Conservation (phyloP, 2,113 vertebrate genomes). For the Entelurus aequoreus region DNA sequence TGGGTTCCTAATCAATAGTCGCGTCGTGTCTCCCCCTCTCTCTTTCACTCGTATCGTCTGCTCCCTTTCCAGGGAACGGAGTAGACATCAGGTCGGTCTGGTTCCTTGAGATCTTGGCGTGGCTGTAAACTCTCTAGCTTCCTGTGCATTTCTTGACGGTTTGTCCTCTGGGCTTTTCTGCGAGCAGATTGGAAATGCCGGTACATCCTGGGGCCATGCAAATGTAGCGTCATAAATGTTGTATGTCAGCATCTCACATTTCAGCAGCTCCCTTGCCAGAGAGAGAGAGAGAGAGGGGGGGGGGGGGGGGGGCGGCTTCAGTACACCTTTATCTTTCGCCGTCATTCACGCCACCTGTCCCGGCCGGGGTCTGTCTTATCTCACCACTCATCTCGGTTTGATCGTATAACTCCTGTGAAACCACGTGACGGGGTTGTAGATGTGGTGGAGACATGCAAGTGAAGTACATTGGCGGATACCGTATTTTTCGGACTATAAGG, state of each 20-base stretch:
- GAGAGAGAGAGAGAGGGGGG: too few relatives aligned
- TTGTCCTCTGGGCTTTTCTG: slow-evolving; percentile 13
- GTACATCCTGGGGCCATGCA: slow-evolving; percentile 38
- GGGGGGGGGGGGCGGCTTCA: neutral
- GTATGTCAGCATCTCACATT: neutral
- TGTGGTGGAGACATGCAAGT: neutral
- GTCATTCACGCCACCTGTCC: slow-evolving; percentile 2
- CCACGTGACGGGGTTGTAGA: neutral
- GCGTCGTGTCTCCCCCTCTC: neutral
- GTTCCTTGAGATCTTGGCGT: slow-evolving; percentile 3
- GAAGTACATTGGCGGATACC: neutral
- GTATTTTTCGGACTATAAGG: too few relatives aligned
- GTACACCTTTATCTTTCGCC: slow-evolving; percentile 19
- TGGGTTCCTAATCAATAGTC: neutral
- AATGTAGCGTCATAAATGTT: slow-evolving; percentile 17
- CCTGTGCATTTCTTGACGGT: slow-evolving; percentile 19
- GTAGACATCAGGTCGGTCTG: slow-evolving; percentile 31
- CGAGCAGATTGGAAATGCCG: slow-evolving; percentile 8
- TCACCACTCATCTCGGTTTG: slow-evolving; percentile 13
- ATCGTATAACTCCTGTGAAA: neutral
- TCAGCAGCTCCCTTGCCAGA: neutral
- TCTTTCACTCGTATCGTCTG: neutral
- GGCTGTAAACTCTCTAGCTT: neutral
- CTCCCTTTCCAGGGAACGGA: neutral
- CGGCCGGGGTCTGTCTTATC: slow-evolving; percentile 12